These are phyloP conservation scores for Nomada hirtipes DNA, from an alignment of 2,888 invertebrate species.

Conservation along the genomic window DNA sequence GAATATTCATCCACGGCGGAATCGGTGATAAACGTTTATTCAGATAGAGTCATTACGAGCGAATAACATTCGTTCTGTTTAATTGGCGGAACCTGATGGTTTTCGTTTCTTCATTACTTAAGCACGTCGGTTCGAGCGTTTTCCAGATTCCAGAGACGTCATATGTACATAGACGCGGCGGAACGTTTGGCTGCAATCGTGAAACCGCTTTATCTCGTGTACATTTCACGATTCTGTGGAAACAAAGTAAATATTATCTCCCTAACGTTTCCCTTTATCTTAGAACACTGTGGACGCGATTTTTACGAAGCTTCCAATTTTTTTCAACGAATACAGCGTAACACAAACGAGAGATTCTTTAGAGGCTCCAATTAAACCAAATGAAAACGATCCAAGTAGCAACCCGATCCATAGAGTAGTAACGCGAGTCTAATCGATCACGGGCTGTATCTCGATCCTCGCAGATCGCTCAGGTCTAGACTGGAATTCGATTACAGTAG, in stretches of 20 bases:
- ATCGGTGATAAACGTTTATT: conserved; percentile 27
- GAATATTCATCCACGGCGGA: conserved; percentile 40
- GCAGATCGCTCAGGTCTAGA: conserved; percentile 9
- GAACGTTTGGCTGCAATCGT: too few species aligned
- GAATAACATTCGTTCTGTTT: conserved; percentile 18
- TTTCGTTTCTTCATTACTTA: background rate
- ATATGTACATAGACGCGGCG: too few species aligned
- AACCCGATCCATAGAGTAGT: background rate
- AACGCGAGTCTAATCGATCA: conserved; percentile 41
- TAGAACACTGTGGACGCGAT: too few species aligned
- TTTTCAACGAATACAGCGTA: too few species aligned
- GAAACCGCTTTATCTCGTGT: too few species aligned
- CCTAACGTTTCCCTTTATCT: too few species aligned
- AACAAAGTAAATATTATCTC: too few species aligned
- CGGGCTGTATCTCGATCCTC: conserved; percentile 39
- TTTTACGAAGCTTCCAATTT: too few species aligned
- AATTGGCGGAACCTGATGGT: conserved; percentile 5
- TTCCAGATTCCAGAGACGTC: background rate
- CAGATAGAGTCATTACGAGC: conserved; percentile 13
- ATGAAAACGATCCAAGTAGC: background rate
- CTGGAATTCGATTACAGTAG: conserved; percentile 67
- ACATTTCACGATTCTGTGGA: too few species aligned
- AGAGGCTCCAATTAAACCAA: background rate
- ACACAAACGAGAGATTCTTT: too few species aligned
- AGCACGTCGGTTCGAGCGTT: background rate